These are phyloP conservation scores for Habropoda laboriosa DNA, from an alignment of 1,140 invertebrate species.

Conservation along the genomic window DNA sequence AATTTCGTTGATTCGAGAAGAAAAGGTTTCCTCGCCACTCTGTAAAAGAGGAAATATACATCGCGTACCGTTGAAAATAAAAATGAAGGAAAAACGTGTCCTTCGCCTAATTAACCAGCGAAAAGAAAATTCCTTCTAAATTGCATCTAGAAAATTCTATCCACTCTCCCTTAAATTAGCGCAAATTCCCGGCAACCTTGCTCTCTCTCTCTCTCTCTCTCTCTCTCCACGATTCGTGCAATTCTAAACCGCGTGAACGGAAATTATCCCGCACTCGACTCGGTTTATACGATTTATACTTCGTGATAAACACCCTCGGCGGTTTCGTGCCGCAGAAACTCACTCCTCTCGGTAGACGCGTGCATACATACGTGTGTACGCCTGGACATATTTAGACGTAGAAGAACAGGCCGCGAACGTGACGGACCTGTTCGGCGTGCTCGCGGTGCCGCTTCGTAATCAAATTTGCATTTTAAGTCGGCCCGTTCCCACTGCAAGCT, in stretches of 20 bases:
- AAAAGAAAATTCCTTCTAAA: too few relatives aligned
- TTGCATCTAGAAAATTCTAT: too few relatives aligned
- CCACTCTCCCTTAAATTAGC: too few relatives aligned
- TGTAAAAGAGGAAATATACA: too few relatives aligned
- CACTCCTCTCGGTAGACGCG: neutral
- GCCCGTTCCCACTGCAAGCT: neutral
- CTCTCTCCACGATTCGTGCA: too few relatives aligned
- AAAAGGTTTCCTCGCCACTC: too few relatives aligned
- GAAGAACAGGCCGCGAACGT: neutral
- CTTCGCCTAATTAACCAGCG: too few relatives aligned
- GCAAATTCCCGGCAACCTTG: too few relatives aligned
- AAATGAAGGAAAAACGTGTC: too few relatives aligned
- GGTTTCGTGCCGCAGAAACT: neutral
- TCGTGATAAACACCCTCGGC: constrained; percentile 16
- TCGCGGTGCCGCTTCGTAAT: constrained; percentile 1
- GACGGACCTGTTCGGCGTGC: neutral
- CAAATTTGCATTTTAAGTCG: constrained; percentile 40
- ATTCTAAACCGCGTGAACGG: neutral
- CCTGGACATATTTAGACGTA: neutral
- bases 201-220: too few relatives aligned
- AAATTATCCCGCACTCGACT: neutral
- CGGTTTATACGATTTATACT: constrained; percentile 3
- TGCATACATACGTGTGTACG: neutral
- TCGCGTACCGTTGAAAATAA: too few relatives aligned
- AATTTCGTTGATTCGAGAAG: too few relatives aligned